Conservation (phyloP, 2,888 invertebrate genomes). For the Dermolepida albohirtum region DNA sequence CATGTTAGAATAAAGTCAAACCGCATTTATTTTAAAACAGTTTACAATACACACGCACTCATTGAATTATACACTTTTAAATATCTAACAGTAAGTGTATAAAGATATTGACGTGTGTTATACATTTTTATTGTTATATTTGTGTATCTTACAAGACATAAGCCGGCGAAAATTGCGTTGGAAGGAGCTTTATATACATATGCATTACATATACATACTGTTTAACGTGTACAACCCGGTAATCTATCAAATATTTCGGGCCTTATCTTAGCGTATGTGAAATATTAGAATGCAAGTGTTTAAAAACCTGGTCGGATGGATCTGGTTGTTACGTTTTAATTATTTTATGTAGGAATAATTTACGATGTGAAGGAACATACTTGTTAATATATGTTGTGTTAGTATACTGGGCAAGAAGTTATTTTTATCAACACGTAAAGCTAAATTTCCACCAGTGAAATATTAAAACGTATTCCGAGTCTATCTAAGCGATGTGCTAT, state of each 20-base stretch:
- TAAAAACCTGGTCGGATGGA: conserved; percentile 16
- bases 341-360: conserved; percentile 40
- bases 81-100: too few species aligned
- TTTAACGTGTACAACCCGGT: not conserved
- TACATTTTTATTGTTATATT: conserved; percentile 24
- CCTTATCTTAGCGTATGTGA: not conserved
- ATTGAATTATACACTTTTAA: too few species aligned
- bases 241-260: conserved; percentile 3
- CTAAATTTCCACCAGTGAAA: conserved; percentile 18
- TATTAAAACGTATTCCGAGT: not conserved
- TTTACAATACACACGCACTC: too few species aligned
- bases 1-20: too few species aligned
- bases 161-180: not conserved
- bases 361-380: conserved; percentile 43
- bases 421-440: conserved; percentile 38
- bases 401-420: conserved; percentile 24
- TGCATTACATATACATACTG: not conserved
- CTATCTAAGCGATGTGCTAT: not conserved
- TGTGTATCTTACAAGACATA: conserved; percentile 11
- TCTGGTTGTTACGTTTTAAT: conserved; percentile 32
- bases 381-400: conserved; percentile 35
- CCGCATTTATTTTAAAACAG: too few species aligned
- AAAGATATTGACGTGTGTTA: not conserved
- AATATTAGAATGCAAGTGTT: conserved; percentile 20
- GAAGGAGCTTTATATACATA: not conserved